Percentiles rank a stretch among this genome's conserved stretches.
These are phyloP conservation scores for Cotesia chilonis DNA, from an alignment of 1,140 invertebrate species.

Conservation along the genomic window DNA sequence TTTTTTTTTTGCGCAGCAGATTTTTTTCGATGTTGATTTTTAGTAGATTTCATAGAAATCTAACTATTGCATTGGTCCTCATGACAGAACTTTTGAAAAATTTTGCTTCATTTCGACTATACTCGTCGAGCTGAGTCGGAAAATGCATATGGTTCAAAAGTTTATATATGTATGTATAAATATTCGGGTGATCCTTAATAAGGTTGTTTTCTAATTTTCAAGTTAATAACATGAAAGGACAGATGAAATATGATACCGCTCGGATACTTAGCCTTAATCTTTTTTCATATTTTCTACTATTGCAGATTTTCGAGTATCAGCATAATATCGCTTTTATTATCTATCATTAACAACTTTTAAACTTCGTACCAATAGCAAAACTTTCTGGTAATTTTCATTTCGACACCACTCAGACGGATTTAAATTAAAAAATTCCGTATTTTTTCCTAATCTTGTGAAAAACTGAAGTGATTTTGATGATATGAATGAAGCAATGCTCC, in stretches of 20 bases:
- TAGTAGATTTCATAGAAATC: too few species aligned
- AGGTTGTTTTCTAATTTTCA: too few species aligned
- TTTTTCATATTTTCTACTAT: constrained; percentile 23
- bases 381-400: constrained; percentile 21
- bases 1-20: too few species aligned
- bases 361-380: constrained; percentile 22
- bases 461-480: constrained; percentile 26
- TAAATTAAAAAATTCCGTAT: constrained; percentile 29
- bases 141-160: too few species aligned
- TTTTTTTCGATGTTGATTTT: too few species aligned
- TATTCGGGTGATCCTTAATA: too few species aligned
- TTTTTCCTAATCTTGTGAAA: constrained; percentile 33
- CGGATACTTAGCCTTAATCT: constrained; percentile 22
- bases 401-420: constrained; percentile 25
- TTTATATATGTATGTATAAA: too few species aligned
- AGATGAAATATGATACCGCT: constrained; percentile 14
- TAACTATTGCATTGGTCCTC: too few species aligned
- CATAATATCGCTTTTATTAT: constrained; percentile 31
- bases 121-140: too few species aligned
- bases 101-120: too few species aligned
- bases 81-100: too few species aligned
- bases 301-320: constrained; percentile 36
- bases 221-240: too few species aligned
- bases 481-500: constrained; percentile 31
- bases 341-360: constrained; percentile 44